Percentiles rank a stretch among this genome's conserved stretches.
phyloP scores from a whole-genome alignment of 2,797 vertebrate species.

The Anguilla anguilla region DNA sequence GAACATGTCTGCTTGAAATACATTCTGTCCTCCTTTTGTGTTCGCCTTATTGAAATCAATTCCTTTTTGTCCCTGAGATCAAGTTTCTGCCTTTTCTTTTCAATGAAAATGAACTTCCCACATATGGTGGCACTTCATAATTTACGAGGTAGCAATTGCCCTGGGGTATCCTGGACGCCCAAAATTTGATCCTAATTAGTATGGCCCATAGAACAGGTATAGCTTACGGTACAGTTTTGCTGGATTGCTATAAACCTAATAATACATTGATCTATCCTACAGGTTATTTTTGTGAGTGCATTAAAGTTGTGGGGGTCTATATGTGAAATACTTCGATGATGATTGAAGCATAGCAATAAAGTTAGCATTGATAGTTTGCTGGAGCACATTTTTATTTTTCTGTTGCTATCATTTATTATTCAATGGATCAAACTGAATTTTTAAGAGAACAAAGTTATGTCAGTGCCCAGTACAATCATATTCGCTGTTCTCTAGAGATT shows the following conservation, averaged over 20 bases:
- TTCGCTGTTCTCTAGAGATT: neutral
- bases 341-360: neutral
- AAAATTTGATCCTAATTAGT: neutral
- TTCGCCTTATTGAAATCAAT: neutral
- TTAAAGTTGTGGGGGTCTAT: neutral
- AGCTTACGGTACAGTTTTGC: neutral
- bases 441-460: neutral
- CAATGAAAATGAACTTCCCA: constrained; percentile 2
- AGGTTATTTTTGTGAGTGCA: neutral
- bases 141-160: neutral
- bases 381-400: neutral
- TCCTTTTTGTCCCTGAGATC: neutral
- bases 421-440: neutral
- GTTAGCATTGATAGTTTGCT: neutral
- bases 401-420: neutral
- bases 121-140: neutral
- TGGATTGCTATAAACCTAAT: neutral
- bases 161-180: neutral
- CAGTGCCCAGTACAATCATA: neutral
- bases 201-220: neutral
- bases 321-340: neutral
- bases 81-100: neutral
- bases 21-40: neutral
- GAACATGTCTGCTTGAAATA: neutral
- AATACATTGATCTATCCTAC: neutral